Evolutionary conservation across 2,888 invertebrate genomes (phyloP).

Genomic region (Plebejus argus): DNA sequence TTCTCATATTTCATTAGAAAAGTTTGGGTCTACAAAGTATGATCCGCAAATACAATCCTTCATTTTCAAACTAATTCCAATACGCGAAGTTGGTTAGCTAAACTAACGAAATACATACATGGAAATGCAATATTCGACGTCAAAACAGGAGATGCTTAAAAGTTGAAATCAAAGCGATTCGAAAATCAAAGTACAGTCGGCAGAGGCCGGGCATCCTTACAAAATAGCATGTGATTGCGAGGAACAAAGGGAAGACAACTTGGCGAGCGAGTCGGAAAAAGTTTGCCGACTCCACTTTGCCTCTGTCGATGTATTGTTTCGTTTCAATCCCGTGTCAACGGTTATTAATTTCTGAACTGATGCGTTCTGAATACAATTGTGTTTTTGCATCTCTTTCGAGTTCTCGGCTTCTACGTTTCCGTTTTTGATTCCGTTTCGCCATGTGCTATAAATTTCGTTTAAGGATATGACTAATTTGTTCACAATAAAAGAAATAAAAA

Average conservation of each 20-base stretch:
- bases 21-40: not conserved
- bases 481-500: not conserved
- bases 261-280: constrained; percentile 67
- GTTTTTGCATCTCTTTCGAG: constrained; percentile 34
- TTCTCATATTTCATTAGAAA: constrained; percentile 17
- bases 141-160: constrained; percentile 72
- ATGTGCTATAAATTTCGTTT: not conserved
- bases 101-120: constrained; percentile 62
- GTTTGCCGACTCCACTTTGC: constrained; percentile 61
- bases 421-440: not conserved
- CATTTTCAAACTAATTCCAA: constrained; percentile 45
- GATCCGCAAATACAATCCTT: constrained; percentile 10
- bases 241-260: constrained; percentile 70
- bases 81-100: constrained; percentile 50
- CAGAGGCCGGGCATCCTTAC: constrained; percentile 76
- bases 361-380: constrained; percentile 48
- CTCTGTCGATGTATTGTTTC: constrained; percentile 50
- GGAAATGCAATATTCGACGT: constrained; percentile 75
- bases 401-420: constrained; percentile 1
- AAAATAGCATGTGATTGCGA: constrained; percentile 74
- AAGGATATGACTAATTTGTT: not conserved
- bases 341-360: constrained; percentile 51
- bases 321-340: constrained; percentile 49
- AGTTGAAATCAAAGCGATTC: constrained; percentile 77
- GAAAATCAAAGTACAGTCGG: constrained; percentile 73